A percentile compares a stretch with the other conserved stretches of the same genome.
These are phyloP conservation scores for Caenorhabditis elegans DNA, from an alignment of 1,140 invertebrate genomes.

Conservation along the genomic window WBcel235 BX284606.5:12132001-12132500, in stretches of 20 bases:
- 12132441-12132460: neutral
- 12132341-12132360: too few relatives aligned
- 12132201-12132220: neutral
- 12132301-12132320: neutral
- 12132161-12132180: neutral
- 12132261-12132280: neutral
- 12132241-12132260: neutral
- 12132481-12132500: neutral
- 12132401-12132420: neutral
- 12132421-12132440: constrained; percentile 2
- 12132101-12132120: neutral
- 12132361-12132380: neutral
- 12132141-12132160: constrained; percentile 10
- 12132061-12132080: neutral
- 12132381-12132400: neutral
- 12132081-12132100: neutral
- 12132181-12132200: neutral
- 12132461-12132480: neutral
- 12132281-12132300: neutral
- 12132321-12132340: neutral
- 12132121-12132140: constrained; percentile 4
- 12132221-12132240: too few relatives aligned
- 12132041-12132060: neutral
- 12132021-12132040: neutral
- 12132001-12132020: constrained; percentile 13